Conservation (phyloP, 2,797 vertebrate genomes). For the Epinephelus awoara region DNA sequence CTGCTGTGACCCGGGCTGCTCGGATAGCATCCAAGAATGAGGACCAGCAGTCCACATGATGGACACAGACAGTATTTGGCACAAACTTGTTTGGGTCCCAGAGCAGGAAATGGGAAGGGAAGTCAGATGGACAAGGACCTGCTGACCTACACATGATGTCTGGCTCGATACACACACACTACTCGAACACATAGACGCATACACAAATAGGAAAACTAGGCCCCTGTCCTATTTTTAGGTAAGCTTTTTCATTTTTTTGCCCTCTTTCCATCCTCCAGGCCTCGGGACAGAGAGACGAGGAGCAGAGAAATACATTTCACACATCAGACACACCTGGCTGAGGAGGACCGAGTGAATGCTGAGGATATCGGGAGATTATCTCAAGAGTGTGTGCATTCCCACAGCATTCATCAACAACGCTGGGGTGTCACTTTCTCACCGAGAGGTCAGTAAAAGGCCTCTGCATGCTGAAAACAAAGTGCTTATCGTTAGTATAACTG, state of each 20-base stretch:
- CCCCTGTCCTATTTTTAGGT: slow-evolving; percentile 56
- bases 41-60: not conserved
- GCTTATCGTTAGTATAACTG: not conserved
- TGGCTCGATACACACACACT: slow-evolving; percentile 20
- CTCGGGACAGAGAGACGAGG: slow-evolving; percentile 12
- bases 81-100: slow-evolving; percentile 30
- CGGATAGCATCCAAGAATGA: not conserved
- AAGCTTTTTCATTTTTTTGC: slow-evolving; percentile 41
- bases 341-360: slow-evolving; percentile 1
- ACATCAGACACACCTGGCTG: slow-evolving; percentile 1
- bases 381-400: slow-evolving; percentile 14
- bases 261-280: slow-evolving; percentile 42
- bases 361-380: slow-evolving; percentile 25
- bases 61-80: not conserved
- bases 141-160: slow-evolving; percentile 67
- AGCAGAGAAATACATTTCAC: slow-evolving; percentile 26
- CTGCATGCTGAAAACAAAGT: not conserved
- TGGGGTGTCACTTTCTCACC: not conserved
- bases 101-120: slow-evolving; percentile 63
- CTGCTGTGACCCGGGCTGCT: not conserved
- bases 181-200: slow-evolving; percentile 8
- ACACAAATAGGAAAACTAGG: slow-evolving; percentile 44
- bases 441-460: not conserved
- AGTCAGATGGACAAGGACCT: slow-evolving; percentile 68
- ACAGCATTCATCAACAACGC: slow-evolving; percentile 2